Conservation (phyloP, 2,888 invertebrate species). For the Callyntrura sp. region DNA sequence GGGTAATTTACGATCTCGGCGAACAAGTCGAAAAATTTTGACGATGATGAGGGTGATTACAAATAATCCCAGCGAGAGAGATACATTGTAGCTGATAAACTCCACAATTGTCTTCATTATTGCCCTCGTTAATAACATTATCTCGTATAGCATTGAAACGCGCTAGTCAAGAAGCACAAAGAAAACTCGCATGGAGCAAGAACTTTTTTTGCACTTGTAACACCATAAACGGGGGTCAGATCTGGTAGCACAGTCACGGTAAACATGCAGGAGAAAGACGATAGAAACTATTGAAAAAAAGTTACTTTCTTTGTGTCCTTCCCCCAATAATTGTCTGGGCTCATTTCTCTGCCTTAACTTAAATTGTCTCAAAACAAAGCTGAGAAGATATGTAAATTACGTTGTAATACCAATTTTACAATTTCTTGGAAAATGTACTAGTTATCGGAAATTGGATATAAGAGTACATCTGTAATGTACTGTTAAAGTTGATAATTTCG, state of each 20-base stretch:
- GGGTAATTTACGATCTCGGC: constrained; percentile 87
- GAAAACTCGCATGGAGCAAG: background rate
- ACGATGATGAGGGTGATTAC: constrained; percentile 72
- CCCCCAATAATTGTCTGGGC: too few species aligned
- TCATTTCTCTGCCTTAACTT: background rate
- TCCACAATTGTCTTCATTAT: constrained; percentile 55
- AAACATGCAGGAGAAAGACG: background rate
- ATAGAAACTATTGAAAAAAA: background rate
- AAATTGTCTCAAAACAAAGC: background rate
- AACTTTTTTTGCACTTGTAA: background rate
- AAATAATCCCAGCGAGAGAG: constrained; percentile 73
- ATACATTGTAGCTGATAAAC: constrained; percentile 73
- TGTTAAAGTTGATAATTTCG: background rate
- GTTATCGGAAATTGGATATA: constrained; percentile 34
- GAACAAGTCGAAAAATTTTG: constrained; percentile 78
- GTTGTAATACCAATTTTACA: background rate
- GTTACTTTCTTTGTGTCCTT: background rate
- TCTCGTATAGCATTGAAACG: constrained; percentile 28
- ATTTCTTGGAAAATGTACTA: background rate
- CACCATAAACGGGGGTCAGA: background rate
- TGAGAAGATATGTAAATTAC: background rate
- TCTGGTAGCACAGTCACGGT: constrained; percentile 7
- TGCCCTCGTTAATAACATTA: constrained; percentile 68
- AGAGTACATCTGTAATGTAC: background rate
- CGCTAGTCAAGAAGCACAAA: background rate